Base-by-base conservation (phyloP, 1,140 invertebrate species). In the Tetraneura akinire region DNA sequence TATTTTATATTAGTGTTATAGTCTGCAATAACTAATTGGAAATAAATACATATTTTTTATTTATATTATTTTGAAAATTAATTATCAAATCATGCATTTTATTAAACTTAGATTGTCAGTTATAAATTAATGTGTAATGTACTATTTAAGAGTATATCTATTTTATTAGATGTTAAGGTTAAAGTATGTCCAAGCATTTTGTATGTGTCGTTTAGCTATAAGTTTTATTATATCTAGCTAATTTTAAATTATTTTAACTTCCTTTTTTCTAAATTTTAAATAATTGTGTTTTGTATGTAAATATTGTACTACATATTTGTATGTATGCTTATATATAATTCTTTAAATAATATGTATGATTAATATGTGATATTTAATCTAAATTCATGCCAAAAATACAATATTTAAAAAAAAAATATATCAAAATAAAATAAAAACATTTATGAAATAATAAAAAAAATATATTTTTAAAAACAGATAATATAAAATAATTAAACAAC, bases 211-310 rank as follows among this genome's bases (percentile, higher is more conserved):
- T 42, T n/a, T 76, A 57, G 73, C 6, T 76, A 60, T 76, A 57
- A 76, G 73, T 76, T 76, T 45, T 78, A 78, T 78, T 78, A 62
- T 78, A 78, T 18, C 73, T 78, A 78, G 37, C 37, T 78, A 78
- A 26, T 74, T 76, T 76, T 76, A 55, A 76, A 76, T 76, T 76
- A 76, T 76, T 78, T 62, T 78, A 53, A 45, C 10, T 78, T 42
- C 37, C 53, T 51, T 78, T 78, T 78, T 78, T 76, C 55, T 78
- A 47, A 78, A 76, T 78, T 62, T 62, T 16, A 60, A 62, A 45
- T n/a, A n/a, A 57, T 60, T 60, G 21, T 78, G 37, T 76, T 76
- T 55, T 53, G 42, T 37, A 42, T 55, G 21, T 55, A 74, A 55
- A 53, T 45, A 62, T 68, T 26, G 21, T 45, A 37, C n/a, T 76